These are phyloP conservation scores for Sphaeridia pumilis DNA, from an alignment of 2,888 invertebrate species.

Conservation along the genomic window DNA sequence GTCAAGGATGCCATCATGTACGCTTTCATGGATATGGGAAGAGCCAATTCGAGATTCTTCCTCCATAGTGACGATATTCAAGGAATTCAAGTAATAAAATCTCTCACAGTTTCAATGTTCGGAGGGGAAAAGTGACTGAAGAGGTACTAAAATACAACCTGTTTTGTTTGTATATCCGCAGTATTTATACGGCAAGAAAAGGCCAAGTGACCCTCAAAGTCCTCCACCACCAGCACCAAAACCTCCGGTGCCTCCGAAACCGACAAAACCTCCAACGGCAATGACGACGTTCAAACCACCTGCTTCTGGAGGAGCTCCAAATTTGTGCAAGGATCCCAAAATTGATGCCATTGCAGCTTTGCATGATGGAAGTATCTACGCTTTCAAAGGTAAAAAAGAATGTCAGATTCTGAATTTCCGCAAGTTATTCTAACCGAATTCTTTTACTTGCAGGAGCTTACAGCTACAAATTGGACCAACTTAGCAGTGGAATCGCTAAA, in stretches of 20 bases:
- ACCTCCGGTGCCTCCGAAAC: neutral
- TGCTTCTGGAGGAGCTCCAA: constrained; percentile 6
- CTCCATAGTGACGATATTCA: constrained; percentile 76
- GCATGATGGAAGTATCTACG: constrained; percentile 23
- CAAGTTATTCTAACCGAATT: neutral
- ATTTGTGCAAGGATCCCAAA: constrained; percentile 24
- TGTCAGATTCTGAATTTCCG: neutral
- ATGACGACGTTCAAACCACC: neutral
- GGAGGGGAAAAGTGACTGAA: no score
- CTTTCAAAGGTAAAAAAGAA: constrained; percentile 20
- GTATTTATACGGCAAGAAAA: constrained; percentile 9
- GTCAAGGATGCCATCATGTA: constrained; percentile 10
- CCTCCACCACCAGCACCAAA: neutral
- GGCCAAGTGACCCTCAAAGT: constrained; percentile 1
- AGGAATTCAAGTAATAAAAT: constrained; percentile 70
- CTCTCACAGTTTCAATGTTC: no score
- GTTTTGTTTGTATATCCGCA: no score
- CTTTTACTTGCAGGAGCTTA: constrained; percentile 2
- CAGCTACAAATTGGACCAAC: constrained; percentile 2
- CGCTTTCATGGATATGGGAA: constrained; percentile 86
- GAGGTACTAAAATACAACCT: no score
- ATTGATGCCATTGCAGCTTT: constrained; percentile 29
- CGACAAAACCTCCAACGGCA: neutral
- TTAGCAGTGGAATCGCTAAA: neutral
- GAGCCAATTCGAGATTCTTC: constrained; percentile 70